Conservation (phyloP, 92 coral and sea anemone genomes). For the Siderastrea radians region DNA sequence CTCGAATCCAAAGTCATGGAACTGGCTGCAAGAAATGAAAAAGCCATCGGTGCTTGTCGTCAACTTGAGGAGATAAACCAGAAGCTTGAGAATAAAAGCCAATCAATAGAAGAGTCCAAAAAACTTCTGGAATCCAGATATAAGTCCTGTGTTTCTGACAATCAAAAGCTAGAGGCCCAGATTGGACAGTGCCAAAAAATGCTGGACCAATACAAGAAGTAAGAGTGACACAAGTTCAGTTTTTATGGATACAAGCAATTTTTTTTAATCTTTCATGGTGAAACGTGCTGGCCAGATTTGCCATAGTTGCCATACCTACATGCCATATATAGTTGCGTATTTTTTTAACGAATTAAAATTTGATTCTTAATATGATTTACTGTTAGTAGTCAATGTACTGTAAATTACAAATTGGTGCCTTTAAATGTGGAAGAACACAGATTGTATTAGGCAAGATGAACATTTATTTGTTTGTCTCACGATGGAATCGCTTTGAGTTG, state of each 20-base stretch:
- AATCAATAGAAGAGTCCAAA: slow-evolving; percentile 67
- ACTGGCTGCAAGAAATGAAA: slow-evolving; percentile 69
- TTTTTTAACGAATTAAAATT: no score
- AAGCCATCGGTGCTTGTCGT: slow-evolving; percentile 52
- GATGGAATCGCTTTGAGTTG: no score
- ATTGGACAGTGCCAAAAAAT: slow-evolving; percentile 72
- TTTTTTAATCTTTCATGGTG: no score
- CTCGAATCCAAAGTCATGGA: slow-evolving; percentile 73
- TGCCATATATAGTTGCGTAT: no score
- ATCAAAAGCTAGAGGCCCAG: slow-evolving; percentile 68
- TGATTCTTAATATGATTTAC: no score
- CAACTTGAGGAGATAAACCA: slow-evolving; percentile 80
- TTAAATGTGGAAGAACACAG: no score
- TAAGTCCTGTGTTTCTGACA: slow-evolving; percentile 76
- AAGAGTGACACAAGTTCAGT: not conserved
- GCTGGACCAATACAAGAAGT: slow-evolving; percentile 74
- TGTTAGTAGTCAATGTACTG: no score
- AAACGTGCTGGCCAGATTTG: not conserved
- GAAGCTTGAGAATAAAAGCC: slow-evolving; percentile 63
- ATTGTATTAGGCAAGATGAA: no score
- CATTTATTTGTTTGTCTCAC: no score
- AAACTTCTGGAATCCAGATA: slow-evolving; percentile 72
- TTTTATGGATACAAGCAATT: not conserved
- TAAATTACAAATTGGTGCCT: no score
- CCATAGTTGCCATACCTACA: no score